phyloP scores from a whole-genome alignment of 2,113 vertebrate species.

The Mustelus asterias region DNA sequence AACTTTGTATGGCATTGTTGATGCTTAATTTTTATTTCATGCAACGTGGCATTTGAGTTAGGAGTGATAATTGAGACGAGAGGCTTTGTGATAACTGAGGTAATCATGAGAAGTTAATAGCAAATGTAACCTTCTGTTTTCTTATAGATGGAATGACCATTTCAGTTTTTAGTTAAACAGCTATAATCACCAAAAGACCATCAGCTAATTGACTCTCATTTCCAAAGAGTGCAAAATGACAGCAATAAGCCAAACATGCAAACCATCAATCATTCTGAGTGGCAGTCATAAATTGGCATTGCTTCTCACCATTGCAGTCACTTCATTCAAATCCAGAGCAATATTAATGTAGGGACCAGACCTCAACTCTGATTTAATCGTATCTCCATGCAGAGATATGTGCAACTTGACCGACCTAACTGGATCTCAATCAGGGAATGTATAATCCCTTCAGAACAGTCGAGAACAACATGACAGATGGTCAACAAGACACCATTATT shows the following conservation, averaged over 20 bases:
- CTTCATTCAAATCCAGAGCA: background rate
- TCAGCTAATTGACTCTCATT: background rate
- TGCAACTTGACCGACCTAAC: background rate
- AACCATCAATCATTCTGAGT: slow-evolving; percentile 19
- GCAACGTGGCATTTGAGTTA: background rate
- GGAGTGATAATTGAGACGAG: background rate
- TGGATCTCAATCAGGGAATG: background rate
- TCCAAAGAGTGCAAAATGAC: background rate
- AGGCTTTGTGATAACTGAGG: background rate
- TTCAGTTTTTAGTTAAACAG: background rate
- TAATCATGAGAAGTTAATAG: background rate
- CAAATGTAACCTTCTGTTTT: background rate
- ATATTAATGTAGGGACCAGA: background rate
- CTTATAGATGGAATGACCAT: background rate
- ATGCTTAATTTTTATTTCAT: background rate
- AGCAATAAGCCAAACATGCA: background rate
- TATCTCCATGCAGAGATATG: background rate
- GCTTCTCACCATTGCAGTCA: background rate
- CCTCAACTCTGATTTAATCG: background rate
- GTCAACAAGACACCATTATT: background rate
- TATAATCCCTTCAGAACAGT: slow-evolving; percentile 11
- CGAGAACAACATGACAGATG: background rate
- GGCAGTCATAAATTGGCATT: background rate
- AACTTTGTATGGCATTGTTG: background rate
- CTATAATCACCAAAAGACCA: background rate